Percentiles rank a stretch among this genome's conserved stretches.
phyloP scores from a whole-genome alignment of 2,888 invertebrate species.

The Drosophila meridionalis region DNA sequence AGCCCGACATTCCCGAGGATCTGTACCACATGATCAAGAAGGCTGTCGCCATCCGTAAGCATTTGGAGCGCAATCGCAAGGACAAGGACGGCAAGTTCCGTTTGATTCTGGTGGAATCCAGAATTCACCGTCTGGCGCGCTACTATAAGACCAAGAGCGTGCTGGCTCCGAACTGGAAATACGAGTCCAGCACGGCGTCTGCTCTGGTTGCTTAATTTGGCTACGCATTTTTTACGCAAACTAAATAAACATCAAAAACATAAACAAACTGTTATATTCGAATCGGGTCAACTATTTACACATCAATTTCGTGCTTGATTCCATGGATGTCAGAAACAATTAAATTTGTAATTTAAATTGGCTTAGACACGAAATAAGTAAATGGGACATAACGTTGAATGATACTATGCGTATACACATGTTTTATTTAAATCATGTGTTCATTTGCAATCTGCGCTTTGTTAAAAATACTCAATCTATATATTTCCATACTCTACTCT shows the following conservation, averaged over 20 bases:
- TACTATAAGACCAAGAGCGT: conserved; percentile 99
- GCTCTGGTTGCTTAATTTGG: conserved; percentile 90
- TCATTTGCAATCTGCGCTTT: no score
- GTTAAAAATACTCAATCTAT: no score
- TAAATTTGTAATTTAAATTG: not conserved
- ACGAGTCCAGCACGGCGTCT: conserved; percentile 99
- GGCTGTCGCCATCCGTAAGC: conserved; percentile 99
- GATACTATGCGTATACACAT: no score
- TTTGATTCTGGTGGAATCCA: conserved; percentile 98
- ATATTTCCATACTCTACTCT: no score
- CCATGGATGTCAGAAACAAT: not conserved
- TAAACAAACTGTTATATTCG: not conserved
- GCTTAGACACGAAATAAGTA: no score
- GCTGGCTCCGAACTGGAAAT: conserved; percentile 99
- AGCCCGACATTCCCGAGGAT: conserved; percentile 99
- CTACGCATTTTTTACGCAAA: conserved; percentile 18
- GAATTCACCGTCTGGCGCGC: conserved; percentile 98
- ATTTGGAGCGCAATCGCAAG: conserved; percentile 98
- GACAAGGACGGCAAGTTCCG: conserved; percentile 99
- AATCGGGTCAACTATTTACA: not conserved
- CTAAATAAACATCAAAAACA: conserved; percentile 35
- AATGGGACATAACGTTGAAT: no score
- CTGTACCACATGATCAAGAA: conserved; percentile 99
- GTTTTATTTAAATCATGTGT: no score
- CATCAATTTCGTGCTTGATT: not conserved